Evolutionary conservation across 1,140 invertebrate genomes (phyloP).

Genomic region (Uloborus diversus): DNA sequence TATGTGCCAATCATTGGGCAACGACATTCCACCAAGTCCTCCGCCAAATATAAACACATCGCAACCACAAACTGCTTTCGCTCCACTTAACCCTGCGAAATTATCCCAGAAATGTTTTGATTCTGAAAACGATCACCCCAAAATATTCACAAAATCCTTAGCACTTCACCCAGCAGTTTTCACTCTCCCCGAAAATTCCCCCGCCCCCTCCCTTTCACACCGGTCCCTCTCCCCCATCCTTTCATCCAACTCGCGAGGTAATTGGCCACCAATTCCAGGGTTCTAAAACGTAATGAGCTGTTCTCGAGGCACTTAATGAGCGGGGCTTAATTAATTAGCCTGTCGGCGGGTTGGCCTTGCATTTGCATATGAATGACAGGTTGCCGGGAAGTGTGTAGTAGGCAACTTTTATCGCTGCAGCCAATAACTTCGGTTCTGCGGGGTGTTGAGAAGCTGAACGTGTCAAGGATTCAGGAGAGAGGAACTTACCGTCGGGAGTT

Average conservation of each 20-base stretch:
- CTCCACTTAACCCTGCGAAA: not conserved
- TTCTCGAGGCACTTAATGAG: slow-evolving; percentile 8
- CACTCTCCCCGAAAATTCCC: not conserved
- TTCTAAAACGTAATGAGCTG: not conserved
- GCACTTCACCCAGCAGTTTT: not conserved
- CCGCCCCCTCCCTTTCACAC: not conserved
- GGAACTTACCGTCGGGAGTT: not conserved
- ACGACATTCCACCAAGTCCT: too few relatives aligned
- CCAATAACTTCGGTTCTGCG: not conserved
- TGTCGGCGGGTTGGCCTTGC: not conserved
- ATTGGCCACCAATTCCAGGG: not conserved
- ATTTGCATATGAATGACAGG: slow-evolving; percentile 10
- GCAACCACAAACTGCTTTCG: too few relatives aligned
- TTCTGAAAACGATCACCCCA: not conserved
- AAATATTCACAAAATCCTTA: not conserved
- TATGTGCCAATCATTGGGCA: too few relatives aligned
- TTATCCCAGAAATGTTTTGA: too few relatives aligned
- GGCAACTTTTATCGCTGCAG: not conserved
- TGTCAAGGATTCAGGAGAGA: not conserved
- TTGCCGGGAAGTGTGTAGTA: not conserved
- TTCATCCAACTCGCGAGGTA: not conserved
- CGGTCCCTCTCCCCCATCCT: too few relatives aligned
- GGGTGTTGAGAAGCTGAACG: not conserved
- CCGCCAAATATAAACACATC: too few relatives aligned
- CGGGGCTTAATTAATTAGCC: not conserved